phyloP scores from a whole-genome alignment of 2,888 invertebrate species.

The Eurois occulta region DNA sequence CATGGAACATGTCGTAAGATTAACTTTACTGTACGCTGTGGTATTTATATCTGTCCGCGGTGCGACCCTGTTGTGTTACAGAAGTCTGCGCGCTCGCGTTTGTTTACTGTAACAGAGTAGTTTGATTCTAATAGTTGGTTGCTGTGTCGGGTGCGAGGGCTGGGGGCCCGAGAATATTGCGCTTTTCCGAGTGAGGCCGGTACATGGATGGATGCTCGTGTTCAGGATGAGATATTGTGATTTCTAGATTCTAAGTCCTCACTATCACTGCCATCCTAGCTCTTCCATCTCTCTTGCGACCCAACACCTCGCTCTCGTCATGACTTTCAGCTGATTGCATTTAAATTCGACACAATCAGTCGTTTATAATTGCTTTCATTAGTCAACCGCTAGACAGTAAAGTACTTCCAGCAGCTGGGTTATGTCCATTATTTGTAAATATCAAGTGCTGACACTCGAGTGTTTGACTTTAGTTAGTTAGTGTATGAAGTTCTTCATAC shows the following conservation, averaged over 20 bases:
- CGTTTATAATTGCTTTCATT: constrained; percentile 56
- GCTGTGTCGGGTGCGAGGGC: constrained; percentile 41
- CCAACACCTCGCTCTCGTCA: constrained; percentile 34
- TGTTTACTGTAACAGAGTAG: constrained; percentile 39
- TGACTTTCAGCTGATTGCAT: constrained; percentile 55
- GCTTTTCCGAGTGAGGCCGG: constrained; percentile 31
- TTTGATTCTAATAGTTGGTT: constrained; percentile 30
- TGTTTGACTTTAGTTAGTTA: constrained; percentile 76
- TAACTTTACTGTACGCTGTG: constrained; percentile 63
- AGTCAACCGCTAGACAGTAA: constrained; percentile 66
- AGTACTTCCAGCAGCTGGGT: constrained; percentile 68
- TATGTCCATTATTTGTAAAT: constrained; percentile 81
- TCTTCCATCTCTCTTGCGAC: constrained; percentile 35
- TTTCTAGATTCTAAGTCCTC: constrained; percentile 63
- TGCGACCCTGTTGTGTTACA: constrained; percentile 29
- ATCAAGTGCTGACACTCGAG: constrained; percentile 73
- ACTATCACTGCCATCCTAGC: constrained; percentile 59
- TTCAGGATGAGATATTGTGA: constrained; percentile 57
- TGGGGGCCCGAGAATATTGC: constrained; percentile 20
- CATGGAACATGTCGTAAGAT: constrained; percentile 67
- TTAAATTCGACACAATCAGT: constrained; percentile 65
- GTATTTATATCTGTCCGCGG: constrained; percentile 59
- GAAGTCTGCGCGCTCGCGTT: constrained; percentile 6
- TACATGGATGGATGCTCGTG: constrained; percentile 22
- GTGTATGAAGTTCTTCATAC: constrained; percentile 82